phyloP scores from a whole-genome alignment of 2,888 invertebrate genomes.

The Formica aserva region DNA sequence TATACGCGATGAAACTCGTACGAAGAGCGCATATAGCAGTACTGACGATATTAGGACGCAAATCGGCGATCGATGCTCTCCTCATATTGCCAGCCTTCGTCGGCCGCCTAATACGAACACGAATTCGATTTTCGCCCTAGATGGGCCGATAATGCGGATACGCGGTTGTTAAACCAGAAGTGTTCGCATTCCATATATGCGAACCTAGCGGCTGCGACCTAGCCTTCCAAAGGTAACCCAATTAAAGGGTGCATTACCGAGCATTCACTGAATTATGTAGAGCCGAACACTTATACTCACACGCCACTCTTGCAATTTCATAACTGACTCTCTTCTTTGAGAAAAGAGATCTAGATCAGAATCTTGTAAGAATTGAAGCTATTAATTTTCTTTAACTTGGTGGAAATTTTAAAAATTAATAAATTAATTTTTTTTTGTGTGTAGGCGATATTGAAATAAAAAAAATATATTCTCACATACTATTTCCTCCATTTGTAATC shows the following conservation, averaged over 20 bases:
- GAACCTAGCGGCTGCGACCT: slow-evolving; percentile 61
- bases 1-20: neutral
- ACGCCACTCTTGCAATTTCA: slow-evolving; percentile 14
- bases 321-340: neutral
- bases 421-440: neutral
- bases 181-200: slow-evolving; percentile 64
- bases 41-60: slow-evolving; percentile 26
- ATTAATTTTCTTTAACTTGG: neutral
- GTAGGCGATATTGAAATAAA: neutral
- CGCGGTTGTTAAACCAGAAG: slow-evolving; percentile 73
- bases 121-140: slow-evolving; percentile 72
- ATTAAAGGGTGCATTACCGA: slow-evolving; percentile 79
- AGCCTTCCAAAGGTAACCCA: slow-evolving; percentile 73
- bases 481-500: neutral
- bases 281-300: slow-evolving; percentile 59
- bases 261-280: slow-evolving; percentile 66
- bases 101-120: slow-evolving; percentile 63
- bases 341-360: neutral
- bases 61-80: slow-evolving; percentile 50
- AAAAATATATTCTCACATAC: neutral
- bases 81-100: slow-evolving; percentile 56
- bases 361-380: neutral
- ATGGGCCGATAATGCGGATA: slow-evolving; percentile 73
- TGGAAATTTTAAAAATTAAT: neutral
- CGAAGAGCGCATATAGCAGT: slow-evolving; percentile 1